phyloP scores from a whole-genome alignment of 2,797 vertebrate species.

The Ibycter americanus region DNA sequence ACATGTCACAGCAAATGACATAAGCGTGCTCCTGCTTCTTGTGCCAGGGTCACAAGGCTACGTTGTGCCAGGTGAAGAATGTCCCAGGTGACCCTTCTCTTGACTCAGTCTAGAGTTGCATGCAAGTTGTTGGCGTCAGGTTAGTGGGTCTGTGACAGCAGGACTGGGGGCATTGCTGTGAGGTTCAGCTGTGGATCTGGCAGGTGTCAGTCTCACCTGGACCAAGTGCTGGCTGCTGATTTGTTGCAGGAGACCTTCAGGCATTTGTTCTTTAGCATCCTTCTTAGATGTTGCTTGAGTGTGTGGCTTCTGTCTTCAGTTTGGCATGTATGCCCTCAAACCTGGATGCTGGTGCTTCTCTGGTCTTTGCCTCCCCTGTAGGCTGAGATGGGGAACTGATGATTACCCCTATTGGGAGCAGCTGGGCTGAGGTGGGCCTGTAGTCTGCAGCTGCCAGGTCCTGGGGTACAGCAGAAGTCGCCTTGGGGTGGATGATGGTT shows the following conservation, averaged over 20 bases:
- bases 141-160: background rate
- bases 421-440: background rate
- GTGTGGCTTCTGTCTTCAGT: background rate
- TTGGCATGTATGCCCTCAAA: background rate
- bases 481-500: background rate
- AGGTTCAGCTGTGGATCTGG: background rate
- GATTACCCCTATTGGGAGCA: background rate
- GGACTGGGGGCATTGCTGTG: background rate
- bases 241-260: background rate
- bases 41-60: background rate
- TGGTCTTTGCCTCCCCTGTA: background rate
- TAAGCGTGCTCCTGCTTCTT: background rate
- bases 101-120: background rate
- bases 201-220: background rate
- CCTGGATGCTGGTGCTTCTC: background rate
- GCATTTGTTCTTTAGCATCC: background rate
- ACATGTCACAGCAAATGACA: background rate
- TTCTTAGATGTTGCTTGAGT: background rate
- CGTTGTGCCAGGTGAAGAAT: background rate
- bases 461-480: background rate
- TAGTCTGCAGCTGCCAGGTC: background rate
- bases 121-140: background rate
- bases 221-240: background rate
- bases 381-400: background rate
- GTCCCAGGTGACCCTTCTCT: background rate